These are phyloP conservation scores for Trimorus sp. DNA, from an alignment of 2,888 invertebrate species.

Conservation along the genomic window DNA sequence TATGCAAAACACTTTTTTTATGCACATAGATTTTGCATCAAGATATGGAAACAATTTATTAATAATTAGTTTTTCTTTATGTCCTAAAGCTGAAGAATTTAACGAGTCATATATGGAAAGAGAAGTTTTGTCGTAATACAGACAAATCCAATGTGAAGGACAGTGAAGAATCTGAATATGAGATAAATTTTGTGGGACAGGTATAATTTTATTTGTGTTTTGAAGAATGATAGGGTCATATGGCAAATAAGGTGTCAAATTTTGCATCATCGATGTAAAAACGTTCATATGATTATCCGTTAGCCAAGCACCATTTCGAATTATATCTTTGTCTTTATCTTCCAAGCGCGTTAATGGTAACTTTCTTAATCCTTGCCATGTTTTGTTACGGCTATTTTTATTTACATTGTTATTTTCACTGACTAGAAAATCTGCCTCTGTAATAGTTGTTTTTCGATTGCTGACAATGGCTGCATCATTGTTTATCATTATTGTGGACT, in stretches of 20 bases:
- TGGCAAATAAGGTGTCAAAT: conserved; percentile 5
- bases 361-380: background rate
- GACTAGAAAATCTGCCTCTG: too few relatives aligned
- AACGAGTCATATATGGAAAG: conserved; percentile 13
- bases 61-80: too few relatives aligned
- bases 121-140: background rate
- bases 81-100: background rate
- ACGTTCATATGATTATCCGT: conserved; percentile 6
- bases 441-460: too few relatives aligned
- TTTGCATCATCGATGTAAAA: conserved; percentile 9
- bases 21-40: too few relatives aligned
- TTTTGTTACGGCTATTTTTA: too few relatives aligned
- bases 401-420: too few relatives aligned
- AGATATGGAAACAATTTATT: background rate
- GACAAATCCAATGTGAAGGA: conserved; percentile 11
- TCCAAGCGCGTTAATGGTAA: background rate
- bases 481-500: too few relatives aligned
- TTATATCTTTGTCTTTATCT: background rate
- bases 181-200: background rate
- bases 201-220: background rate
- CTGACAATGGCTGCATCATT: too few relatives aligned
- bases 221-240: conserved; percentile 4
- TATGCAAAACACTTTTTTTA: too few relatives aligned
- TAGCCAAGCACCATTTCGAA: conserved; percentile 1
- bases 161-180: conserved; percentile 17